Evolutionary conservation across 2,888 invertebrate genomes (phyloP), one percentile per base, ranked within the genome.

Genomic region (Cataglyphis cursor): DNA sequence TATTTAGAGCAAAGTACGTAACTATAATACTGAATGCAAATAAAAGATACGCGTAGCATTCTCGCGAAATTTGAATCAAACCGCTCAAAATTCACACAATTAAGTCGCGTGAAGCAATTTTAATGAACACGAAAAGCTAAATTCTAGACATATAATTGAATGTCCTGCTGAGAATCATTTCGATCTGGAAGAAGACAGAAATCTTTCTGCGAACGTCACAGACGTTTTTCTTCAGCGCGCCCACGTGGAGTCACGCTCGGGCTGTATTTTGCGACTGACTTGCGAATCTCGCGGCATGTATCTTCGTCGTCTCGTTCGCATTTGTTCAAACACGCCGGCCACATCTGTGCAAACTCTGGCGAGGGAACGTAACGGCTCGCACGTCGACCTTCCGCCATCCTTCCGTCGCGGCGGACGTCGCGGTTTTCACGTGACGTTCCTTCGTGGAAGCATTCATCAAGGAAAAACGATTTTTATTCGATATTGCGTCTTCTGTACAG

Each of bases 271-370:
- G 59, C 44, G n/a, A 62, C 61, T 31, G 24, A 28, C 54, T 44
- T 57, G 80, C 80, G 62, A 65, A 83, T 70, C 38, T 68, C 72
- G n/a, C 59, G 78, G 31, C 59, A 70, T 15, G 70, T 76, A 82
- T 76, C 83, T 81, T 80, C 86, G 86, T 82, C 87, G 84, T 87
- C 81, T 84, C 86, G 84, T 86, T 88, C 90, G 83, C 91, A 91
- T 89, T 92, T 91, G 92, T 89, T 91, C 91, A 89, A 92, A 91
- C 89, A 87, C 83, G 88, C 88, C 86, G 75, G 81, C 88, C 86
- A 88, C 92, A 92, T 91, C 91, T 92, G 92, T 92, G 90, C 90
- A 92, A 92, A 92, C 87, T 81, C 70, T 73, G 74, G 81, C 62
- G 81, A 82, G 81, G 21, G 59, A 80, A 41, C 73, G 82, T 73